phyloP scores from a whole-genome alignment of 2,113 vertebrate genomes.

The Microtus richardsoni region DNA sequence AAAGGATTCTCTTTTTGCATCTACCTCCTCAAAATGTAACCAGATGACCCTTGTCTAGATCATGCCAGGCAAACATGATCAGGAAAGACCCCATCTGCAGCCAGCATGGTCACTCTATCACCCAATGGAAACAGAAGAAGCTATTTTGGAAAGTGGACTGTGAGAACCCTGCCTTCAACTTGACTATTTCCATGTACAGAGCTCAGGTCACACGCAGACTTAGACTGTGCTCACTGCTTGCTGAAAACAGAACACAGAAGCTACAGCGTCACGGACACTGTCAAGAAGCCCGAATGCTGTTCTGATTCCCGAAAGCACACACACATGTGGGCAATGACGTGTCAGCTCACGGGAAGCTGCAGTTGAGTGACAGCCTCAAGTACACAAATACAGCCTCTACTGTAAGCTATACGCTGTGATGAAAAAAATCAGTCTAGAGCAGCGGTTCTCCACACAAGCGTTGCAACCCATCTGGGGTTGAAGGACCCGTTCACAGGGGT shows the following conservation, averaged over 20 bases:
- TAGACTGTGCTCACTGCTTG: neutral
- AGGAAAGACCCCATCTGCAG: neutral
- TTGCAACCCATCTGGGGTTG: neutral
- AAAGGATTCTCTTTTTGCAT: neutral
- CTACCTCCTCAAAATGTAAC: neutral
- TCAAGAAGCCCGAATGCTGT: neutral
- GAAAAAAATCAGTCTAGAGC: neutral
- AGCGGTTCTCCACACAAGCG: neutral
- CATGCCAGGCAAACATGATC: neutral
- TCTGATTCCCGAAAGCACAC: neutral
- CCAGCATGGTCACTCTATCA: neutral
- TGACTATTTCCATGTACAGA: neutral
- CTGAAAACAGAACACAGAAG: slow-evolving; percentile 25
- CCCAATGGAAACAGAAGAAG: slow-evolving; percentile 14
- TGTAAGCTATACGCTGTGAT: neutral
- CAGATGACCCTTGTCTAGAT: neutral
- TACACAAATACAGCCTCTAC: neutral
- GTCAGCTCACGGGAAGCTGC: neutral
- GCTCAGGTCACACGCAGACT: neutral
- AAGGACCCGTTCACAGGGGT: neutral
- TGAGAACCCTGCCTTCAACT: neutral
- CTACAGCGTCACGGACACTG: neutral
- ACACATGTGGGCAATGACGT: neutral
- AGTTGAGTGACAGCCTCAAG: neutral
- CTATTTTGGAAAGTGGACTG: slow-evolving; percentile 1